These are phyloP conservation scores for Teleiodes luculella DNA, from an alignment of 2,888 invertebrate species.

Conservation along the genomic window DNA sequence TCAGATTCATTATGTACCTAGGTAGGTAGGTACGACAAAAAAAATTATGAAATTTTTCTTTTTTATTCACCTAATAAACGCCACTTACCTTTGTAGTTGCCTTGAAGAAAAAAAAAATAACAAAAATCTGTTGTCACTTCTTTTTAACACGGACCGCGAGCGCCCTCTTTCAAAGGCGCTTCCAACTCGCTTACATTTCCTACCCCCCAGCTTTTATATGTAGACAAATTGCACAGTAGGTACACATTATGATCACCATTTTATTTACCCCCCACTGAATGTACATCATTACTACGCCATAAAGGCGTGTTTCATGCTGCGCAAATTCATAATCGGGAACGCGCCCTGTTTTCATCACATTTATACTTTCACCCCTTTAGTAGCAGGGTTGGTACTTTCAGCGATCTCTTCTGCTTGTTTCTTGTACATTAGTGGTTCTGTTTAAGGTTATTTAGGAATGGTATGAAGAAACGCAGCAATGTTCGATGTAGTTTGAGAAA, in stretches of 20 bases:
- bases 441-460: neutral
- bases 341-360: constrained; percentile 58
- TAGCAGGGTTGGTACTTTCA: neutral
- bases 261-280: constrained; percentile 72
- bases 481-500: neutral
- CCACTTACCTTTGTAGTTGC: constrained; percentile 31
- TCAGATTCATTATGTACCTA: too few species aligned
- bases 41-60: neutral
- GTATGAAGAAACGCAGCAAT: neutral
- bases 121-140: constrained; percentile 18
- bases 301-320: constrained; percentile 62
- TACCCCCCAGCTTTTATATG: constrained; percentile 56
- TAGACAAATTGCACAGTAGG: constrained; percentile 51
- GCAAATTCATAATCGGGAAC: constrained; percentile 62
- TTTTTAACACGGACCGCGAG: constrained; percentile 38
- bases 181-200: constrained; percentile 36
- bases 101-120: constrained; percentile 20
- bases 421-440: constrained; percentile 26
- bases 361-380: constrained; percentile 27
- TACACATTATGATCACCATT: constrained; percentile 8
- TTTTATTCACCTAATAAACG: neutral
- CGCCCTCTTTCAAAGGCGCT: constrained; percentile 47
- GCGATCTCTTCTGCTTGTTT: neutral
- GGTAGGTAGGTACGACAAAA: too few species aligned
- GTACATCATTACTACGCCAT: constrained; percentile 56